Evolutionary conservation across 2,113 vertebrate species (phyloP).

Genomic region (Sisor rabdophorus): DNA sequence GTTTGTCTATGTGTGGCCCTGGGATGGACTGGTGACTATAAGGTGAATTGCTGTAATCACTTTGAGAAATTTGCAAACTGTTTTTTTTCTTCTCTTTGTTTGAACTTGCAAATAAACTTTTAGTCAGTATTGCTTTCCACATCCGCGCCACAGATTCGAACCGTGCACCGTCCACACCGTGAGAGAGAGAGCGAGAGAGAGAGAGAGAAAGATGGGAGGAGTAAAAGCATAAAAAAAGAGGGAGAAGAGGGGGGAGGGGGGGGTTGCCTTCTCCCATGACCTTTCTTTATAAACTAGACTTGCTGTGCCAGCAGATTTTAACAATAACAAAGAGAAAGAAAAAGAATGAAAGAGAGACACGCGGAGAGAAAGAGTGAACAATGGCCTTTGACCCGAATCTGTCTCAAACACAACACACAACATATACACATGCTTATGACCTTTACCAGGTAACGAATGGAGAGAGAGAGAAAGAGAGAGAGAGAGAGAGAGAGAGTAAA

Average conservation of each 20-base stretch:
- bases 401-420: slow-evolving; percentile 56
- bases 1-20: no score
- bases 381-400: slow-evolving; percentile 52
- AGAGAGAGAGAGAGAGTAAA: slow-evolving; percentile 7
- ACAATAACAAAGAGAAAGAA: slow-evolving; percentile 39
- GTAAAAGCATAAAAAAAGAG: slow-evolving; percentile 13
- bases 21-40: no score
- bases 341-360: background rate
- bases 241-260: slow-evolving; percentile 38
- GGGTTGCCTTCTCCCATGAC: slow-evolving; percentile 45
- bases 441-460: slow-evolving; percentile 53
- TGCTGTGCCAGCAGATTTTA: slow-evolving; percentile 55
- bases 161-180: background rate
- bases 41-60: background rate
- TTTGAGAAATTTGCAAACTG: background rate
- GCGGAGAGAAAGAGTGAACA: slow-evolving; percentile 35
- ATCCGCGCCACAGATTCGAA: background rate
- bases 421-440: slow-evolving; percentile 57
- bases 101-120: background rate
- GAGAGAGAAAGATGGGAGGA: slow-evolving; percentile 8
- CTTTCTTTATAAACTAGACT: slow-evolving; percentile 44
- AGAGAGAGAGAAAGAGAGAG: background rate
- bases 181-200: slow-evolving; percentile 14
- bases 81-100: background rate
- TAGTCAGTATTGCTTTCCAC: background rate